Evolutionary conservation across 2,113 vertebrate species (phyloP).

Genomic region (Thamnaconus septentrionalis): DNA sequence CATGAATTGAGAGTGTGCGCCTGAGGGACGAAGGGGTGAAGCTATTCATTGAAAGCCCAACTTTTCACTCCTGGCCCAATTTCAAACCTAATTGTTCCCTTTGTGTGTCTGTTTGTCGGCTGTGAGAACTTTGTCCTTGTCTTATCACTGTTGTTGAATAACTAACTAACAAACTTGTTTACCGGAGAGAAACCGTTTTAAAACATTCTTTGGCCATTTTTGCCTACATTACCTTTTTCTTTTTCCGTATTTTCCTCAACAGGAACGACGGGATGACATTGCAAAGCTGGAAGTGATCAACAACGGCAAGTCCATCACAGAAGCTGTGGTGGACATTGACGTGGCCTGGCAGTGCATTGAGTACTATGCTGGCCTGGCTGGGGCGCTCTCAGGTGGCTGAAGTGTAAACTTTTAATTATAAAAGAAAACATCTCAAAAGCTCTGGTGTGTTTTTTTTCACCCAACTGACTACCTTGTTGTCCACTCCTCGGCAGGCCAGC

Average conservation of each 20-base stretch:
- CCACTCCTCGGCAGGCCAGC: slow-evolving; percentile 80
- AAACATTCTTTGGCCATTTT: background rate
- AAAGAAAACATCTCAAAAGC: background rate
- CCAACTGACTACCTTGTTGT: background rate
- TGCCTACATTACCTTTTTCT: no score
- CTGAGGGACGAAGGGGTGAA: no score
- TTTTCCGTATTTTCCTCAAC: background rate
- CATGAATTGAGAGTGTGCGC: background rate
- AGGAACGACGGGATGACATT: slow-evolving; percentile 89
- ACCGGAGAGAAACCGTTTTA: no score
- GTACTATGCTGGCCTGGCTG: slow-evolving; percentile 90
- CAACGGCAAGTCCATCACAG: slow-evolving; percentile 92
- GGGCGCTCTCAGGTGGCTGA: slow-evolving; percentile 83
- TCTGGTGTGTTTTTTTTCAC: background rate
- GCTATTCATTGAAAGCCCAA: no score
- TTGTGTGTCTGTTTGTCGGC: no score
- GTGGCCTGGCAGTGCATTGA: slow-evolving; percentile 87
- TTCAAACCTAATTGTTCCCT: no score
- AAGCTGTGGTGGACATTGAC: slow-evolving; percentile 86
- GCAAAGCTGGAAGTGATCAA: slow-evolving; percentile 90
- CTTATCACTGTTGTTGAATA: no score
- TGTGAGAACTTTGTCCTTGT: no score
- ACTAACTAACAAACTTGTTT: no score
- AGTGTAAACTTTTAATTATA: background rate
- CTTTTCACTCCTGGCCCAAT: no score